Percentiles rank a stretch among this genome's conserved stretches.
Conservation (phyloP, 2,113 vertebrate genomes). For the Isichthys henryi region DNA sequence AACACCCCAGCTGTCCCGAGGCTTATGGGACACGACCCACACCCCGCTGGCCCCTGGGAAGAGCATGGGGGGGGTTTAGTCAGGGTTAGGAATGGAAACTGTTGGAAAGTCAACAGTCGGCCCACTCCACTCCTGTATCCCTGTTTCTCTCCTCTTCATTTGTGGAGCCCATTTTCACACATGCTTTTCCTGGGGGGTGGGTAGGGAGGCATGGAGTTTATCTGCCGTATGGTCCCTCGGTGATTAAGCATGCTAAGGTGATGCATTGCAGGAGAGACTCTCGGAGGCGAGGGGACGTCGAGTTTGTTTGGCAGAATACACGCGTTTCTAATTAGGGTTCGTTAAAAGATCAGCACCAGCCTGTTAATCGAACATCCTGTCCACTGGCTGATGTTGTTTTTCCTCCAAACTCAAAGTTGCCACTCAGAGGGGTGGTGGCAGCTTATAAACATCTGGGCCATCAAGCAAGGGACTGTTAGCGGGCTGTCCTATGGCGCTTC, state of each 20-base stretch:
- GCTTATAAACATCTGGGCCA: neutral
- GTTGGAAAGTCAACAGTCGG: neutral
- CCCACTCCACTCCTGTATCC: neutral
- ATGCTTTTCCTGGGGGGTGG: neutral
- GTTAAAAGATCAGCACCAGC: slow-evolving; percentile 20
- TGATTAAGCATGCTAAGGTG: neutral
- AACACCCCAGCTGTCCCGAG: neutral
- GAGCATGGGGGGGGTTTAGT: neutral
- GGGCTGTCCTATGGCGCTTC: neutral
- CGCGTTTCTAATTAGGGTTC: slow-evolving; percentile 14
- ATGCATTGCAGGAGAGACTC: slow-evolving; percentile 9
- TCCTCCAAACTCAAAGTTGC: neutral
- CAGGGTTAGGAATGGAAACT: no score
- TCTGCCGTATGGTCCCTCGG: neutral
- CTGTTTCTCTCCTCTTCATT: neutral
- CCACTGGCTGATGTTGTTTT: no score
- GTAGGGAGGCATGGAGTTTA: neutral
- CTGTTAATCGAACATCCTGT: slow-evolving; percentile 13
- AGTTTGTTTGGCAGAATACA: slow-evolving; percentile 3
- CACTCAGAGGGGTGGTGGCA: neutral
- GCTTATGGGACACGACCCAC: neutral
- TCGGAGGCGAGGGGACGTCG: neutral
- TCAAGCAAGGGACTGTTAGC: neutral
- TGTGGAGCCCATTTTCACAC: neutral
- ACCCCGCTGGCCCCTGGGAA: neutral